Percentiles rank a stretch among this genome's conserved stretches.
phyloP scores from a whole-genome alignment of 1,140 invertebrate genomes.

The Leguminivora glycinivorella region DNA sequence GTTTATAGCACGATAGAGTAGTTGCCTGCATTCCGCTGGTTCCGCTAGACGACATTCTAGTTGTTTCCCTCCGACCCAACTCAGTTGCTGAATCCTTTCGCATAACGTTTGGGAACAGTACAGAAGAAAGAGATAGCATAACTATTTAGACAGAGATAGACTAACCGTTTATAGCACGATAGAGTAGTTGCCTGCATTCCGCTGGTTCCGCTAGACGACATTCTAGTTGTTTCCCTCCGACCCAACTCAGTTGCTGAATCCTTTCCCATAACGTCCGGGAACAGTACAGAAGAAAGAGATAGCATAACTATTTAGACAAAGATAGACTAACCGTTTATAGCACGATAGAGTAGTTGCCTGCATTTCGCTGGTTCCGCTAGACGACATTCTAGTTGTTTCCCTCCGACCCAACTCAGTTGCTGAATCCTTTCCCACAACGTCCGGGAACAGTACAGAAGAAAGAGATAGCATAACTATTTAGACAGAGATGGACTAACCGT shows the following conservation, averaged over 20 bases:
- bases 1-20: constrained; percentile 95
- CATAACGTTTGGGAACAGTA: constrained; percentile 93
- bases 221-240: constrained; percentile 95
- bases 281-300: no score
- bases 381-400: constrained; percentile 93
- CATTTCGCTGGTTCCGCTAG: constrained; percentile 92
- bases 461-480: not conserved
- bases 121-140: no score
- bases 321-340: constrained; percentile 90
- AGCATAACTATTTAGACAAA: no score
- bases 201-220: constrained; percentile 92
- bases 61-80: no score
- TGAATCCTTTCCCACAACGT: constrained; percentile 94
- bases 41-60: constrained; percentile 90
- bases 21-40: constrained; percentile 89
- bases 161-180: constrained; percentile 92
- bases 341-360: constrained; percentile 91
- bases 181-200: constrained; percentile 90
- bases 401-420: constrained; percentile 93
- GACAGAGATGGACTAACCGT: constrained; percentile 74
- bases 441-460: constrained; percentile 70
- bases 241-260: constrained; percentile 94
- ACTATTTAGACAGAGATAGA: no score
- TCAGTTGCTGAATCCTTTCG: constrained; percentile 93
- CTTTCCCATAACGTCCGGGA: constrained; percentile 92